A percentile compares a stretch with the other conserved stretches of the same genome.
These are phyloP conservation scores for Tinea semifulvella DNA, from an alignment of 2,888 invertebrate genomes.

Conservation along the genomic window DNA sequence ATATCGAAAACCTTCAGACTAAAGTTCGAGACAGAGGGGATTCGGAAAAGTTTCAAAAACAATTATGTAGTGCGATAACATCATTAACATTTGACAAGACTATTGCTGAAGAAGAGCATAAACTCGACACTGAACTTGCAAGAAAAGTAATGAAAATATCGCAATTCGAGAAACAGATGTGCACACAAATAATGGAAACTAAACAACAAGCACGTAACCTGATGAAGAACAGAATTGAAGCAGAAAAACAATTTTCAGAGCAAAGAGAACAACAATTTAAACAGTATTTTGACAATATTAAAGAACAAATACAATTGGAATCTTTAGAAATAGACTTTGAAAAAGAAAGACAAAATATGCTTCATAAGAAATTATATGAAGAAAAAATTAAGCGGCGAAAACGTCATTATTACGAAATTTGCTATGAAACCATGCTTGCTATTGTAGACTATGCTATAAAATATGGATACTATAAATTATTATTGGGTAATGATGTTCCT, in stretches of 20 bases:
- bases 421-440: slow-evolving; percentile 60
- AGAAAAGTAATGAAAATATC: slow-evolving; percentile 69
- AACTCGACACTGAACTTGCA: slow-evolving; percentile 57
- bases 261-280: slow-evolving; percentile 58
- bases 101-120: slow-evolving; percentile 56
- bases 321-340: slow-evolving; percentile 62
- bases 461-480: slow-evolving; percentile 53
- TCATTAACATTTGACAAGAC: slow-evolving; percentile 62
- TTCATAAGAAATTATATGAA: slow-evolving; percentile 62
- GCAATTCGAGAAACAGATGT: slow-evolving; percentile 72
- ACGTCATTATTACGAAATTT: slow-evolving; percentile 55
- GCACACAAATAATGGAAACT: slow-evolving; percentile 69
- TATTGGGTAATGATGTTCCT: slow-evolving; percentile 51
- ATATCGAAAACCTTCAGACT: slow-evolving; percentile 54
- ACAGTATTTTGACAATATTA: slow-evolving; percentile 47
- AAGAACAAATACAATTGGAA: slow-evolving; percentile 51
- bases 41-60: slow-evolving; percentile 53
- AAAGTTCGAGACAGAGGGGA: slow-evolving; percentile 47
- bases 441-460: slow-evolving; percentile 64
- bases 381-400: slow-evolving; percentile 60
- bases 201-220: slow-evolving; percentile 66
- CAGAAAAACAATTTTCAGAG: slow-evolving; percentile 56
- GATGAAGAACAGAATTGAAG: slow-evolving; percentile 56
- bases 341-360: slow-evolving; percentile 51
- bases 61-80: slow-evolving; percentile 57